These are phyloP conservation scores for Cephus pygmeus DNA, from an alignment of 2,888 invertebrate genomes.

Conservation along the genomic window DNA sequence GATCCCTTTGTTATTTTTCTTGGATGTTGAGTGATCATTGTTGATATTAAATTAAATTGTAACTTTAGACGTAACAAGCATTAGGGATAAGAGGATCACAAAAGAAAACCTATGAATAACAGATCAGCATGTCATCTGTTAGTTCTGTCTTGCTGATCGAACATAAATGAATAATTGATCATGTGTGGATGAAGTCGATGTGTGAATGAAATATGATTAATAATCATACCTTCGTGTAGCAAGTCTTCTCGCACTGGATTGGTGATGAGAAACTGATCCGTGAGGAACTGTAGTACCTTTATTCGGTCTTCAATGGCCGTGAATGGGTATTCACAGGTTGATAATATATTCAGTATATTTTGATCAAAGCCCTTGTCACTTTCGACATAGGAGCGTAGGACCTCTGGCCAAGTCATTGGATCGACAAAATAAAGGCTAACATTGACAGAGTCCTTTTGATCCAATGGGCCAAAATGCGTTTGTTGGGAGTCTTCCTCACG, in stretches of 20 bases:
- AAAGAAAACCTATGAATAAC: neutral
- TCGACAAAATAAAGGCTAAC: slow-evolving; percentile 93
- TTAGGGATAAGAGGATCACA: slow-evolving; percentile 1
- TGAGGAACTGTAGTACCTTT: slow-evolving; percentile 87
- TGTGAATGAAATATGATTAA: neutral
- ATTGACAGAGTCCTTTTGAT: slow-evolving; percentile 97
- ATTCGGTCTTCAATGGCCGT: slow-evolving; percentile 82
- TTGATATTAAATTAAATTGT: neutral
- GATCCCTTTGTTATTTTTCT: neutral
- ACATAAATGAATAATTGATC: neutral
- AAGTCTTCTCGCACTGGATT: slow-evolving; percentile 94
- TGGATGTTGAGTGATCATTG: neutral
- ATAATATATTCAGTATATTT: slow-evolving; percentile 76
- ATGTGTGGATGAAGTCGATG: neutral
- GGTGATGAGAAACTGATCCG: slow-evolving; percentile 93
- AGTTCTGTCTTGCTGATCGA: slow-evolving; percentile 28
- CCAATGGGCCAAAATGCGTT: slow-evolving; percentile 94
- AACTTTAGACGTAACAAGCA: neutral
- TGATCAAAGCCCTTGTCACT: slow-evolving; percentile 87
- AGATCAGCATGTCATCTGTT: slow-evolving; percentile 31
- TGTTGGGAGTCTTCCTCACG: slow-evolving; percentile 95
- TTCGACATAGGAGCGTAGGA: slow-evolving; percentile 88
- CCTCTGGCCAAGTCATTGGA: slow-evolving; percentile 96
- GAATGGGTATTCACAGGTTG: slow-evolving; percentile 89
- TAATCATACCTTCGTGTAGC: slow-evolving; percentile 83